phyloP scores from a whole-genome alignment of 2,113 vertebrate genomes.

The Crocuta crocuta region DNA sequence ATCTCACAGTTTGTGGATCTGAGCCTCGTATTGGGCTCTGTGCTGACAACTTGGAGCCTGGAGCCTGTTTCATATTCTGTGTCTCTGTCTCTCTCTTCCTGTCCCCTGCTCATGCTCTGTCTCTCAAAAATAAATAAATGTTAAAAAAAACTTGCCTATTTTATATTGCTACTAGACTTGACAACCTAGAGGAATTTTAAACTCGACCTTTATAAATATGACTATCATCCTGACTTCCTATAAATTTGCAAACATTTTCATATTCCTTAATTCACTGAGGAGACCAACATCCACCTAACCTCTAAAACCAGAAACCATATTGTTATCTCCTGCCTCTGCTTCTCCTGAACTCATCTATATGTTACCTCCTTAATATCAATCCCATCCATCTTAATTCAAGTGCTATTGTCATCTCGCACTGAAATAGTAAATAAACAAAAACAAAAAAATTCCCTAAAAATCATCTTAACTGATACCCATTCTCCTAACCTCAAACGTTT shows the following conservation, averaged over 20 bases:
- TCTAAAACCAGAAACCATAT: neutral
- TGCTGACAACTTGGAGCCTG: no score
- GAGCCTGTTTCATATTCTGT: no score
- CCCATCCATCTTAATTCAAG: neutral
- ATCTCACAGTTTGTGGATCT: no score
- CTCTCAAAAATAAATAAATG: no score
- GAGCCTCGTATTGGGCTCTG: no score
- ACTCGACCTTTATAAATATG: neutral
- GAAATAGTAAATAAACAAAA: neutral
- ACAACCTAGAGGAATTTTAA: neutral
- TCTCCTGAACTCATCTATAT: neutral
- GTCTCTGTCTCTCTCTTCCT: no score
- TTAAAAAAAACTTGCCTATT: neutral
- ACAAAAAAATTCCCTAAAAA: neutral
- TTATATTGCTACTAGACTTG: neutral
- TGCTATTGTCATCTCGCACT: neutral
- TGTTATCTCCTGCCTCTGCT: neutral
- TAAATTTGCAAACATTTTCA: neutral
- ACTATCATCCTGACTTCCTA: neutral
- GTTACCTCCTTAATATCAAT: neutral
- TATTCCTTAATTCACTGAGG: neutral
- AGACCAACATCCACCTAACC: neutral
- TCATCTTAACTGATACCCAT: neutral
- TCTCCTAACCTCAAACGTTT: neutral
- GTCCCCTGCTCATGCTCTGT: no score